These are phyloP conservation scores for Onychostruthus taczanowskii DNA, from an alignment of 2,113 vertebrate species.

Conservation along the genomic window DNA sequence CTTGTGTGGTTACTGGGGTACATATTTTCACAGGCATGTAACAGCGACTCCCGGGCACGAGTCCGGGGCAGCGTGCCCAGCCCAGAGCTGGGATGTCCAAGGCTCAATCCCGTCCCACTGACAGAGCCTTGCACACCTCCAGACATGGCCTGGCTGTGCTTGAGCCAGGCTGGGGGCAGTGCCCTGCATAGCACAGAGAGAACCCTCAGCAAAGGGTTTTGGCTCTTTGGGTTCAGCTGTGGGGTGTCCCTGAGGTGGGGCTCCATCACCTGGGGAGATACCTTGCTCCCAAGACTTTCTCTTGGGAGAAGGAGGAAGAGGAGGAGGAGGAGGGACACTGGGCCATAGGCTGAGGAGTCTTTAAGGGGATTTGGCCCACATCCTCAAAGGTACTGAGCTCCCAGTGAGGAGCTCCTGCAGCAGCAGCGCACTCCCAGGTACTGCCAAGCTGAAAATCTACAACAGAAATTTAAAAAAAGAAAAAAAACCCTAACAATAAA, in stretches of 20 bases:
- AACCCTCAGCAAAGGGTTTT: background rate
- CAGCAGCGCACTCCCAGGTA: background rate
- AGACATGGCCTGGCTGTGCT: background rate
- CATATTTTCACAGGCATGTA: constrained; percentile 61
- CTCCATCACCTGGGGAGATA: background rate
- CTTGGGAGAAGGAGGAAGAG: background rate
- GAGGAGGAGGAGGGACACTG: background rate
- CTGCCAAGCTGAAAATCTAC: background rate
- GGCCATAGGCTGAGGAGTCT: accelerated
- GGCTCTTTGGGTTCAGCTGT: background rate
- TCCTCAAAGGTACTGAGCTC: background rate
- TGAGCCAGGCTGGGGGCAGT: background rate
- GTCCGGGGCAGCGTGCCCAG: background rate
- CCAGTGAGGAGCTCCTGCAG: background rate
- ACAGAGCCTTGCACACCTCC: background rate
- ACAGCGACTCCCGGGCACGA: background rate
- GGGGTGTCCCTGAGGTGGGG: background rate
- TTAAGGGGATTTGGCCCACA: background rate
- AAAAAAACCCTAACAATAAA: background rate
- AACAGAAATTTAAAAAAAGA: background rate
- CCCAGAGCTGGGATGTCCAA: background rate
- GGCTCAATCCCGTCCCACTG: background rate
- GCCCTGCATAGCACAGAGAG: background rate
- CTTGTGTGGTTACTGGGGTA: constrained; percentile 58
- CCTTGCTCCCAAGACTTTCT: background rate